These are phyloP conservation scores for Dendrocopos noguchii DNA, from an alignment of 2,113 vertebrate species.

Conservation along the genomic window DNA sequence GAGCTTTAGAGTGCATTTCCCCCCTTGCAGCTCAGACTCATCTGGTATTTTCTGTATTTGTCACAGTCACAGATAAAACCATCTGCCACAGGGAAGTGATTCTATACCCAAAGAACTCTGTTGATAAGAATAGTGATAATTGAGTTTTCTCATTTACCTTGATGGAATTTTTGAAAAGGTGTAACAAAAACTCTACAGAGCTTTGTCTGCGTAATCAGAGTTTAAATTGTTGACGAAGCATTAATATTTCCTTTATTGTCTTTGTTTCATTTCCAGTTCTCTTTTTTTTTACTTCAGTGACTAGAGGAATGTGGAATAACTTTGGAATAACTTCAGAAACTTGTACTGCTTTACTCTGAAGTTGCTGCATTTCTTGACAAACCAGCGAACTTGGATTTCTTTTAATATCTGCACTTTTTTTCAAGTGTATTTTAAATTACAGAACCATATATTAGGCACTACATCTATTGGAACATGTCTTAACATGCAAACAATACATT, in stretches of 20 bases:
- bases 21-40: neutral
- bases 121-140: neutral
- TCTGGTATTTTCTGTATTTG: neutral
- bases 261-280: neutral
- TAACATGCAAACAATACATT: neutral
- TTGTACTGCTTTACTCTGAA: neutral
- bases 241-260: neutral
- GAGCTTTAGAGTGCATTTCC: neutral
- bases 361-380: neutral
- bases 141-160: neutral
- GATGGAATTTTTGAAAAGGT: neutral
- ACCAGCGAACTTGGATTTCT: neutral
- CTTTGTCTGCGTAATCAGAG: neutral
- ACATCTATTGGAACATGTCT: neutral
- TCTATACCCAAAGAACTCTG: neutral
- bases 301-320: neutral
- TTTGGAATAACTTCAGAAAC: neutral
- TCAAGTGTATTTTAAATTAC: neutral
- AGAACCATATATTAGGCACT: neutral
- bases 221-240: neutral
- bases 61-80: neutral
- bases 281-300: neutral
- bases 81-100: neutral
- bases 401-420: neutral
- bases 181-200: neutral